Conservation (phyloP, 1,140 invertebrate genomes). For the Brachionus plicatilis region DNA sequence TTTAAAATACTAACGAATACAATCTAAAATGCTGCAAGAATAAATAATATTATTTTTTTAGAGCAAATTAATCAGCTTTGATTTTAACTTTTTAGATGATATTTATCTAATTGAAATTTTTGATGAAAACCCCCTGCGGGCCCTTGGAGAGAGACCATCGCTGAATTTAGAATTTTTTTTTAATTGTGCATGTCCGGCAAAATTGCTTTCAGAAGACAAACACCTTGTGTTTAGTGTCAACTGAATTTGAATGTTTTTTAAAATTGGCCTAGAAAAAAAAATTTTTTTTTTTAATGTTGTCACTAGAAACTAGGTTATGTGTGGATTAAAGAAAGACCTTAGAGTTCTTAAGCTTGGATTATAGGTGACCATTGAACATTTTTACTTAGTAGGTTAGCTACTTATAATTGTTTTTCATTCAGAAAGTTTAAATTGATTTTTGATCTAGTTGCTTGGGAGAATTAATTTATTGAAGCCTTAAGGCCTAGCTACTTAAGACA, state of each 20-base stretch:
- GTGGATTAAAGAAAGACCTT: conserved; percentile 6
- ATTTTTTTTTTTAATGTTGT: background rate
- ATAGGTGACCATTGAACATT: background rate
- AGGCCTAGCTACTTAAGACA: background rate
- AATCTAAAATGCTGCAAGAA: background rate
- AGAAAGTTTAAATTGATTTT: background rate
- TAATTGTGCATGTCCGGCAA: background rate
- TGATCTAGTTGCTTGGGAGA: background rate
- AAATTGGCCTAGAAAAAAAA: background rate
- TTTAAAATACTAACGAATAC: background rate
- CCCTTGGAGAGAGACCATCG: background rate
- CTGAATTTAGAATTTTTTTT: background rate
- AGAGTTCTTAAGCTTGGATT: background rate
- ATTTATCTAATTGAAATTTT: background rate
- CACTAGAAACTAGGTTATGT: background rate
- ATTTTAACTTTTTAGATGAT: background rate
- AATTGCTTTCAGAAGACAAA: no score
- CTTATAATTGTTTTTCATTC: no score
- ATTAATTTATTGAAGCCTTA: background rate
- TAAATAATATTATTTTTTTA: background rate
- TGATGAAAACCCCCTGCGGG: background rate
- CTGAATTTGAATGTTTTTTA: background rate
- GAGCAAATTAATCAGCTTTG: background rate
- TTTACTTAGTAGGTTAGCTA: background rate
- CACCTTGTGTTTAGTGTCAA: background rate